A percentile compares a stretch with the other conserved stretches of the same genome.
phyloP scores from a whole-genome alignment of 2,113 vertebrate species.

The Heteronetta atricapilla region DNA sequence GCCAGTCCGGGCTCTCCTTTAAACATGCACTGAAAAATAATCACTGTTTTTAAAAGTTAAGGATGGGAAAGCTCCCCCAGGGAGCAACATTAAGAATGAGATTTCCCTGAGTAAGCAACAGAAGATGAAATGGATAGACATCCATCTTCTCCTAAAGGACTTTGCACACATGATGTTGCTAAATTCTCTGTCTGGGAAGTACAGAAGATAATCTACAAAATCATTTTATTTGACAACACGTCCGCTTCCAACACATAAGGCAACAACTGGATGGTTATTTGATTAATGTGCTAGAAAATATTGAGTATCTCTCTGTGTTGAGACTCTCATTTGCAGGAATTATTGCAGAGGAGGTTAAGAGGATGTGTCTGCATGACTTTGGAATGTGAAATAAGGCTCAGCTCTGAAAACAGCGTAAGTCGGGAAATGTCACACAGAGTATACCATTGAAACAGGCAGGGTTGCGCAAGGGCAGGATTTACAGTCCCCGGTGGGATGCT shows the following conservation, averaged over 20 bases:
- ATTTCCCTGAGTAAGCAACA: conserved; percentile 56
- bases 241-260: conserved; percentile 39
- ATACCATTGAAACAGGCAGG: conserved; percentile 8
- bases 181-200: conserved; percentile 49
- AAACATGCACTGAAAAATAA: not conserved
- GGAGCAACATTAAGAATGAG: conserved; percentile 6
- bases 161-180: conserved; percentile 47
- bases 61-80: not conserved
- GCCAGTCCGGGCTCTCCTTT: not conserved
- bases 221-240: conserved; percentile 69
- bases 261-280: conserved; percentile 67
- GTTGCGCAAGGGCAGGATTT: conserved; percentile 10
- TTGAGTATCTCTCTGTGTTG: conserved; percentile 28
- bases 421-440: conserved; percentile 11
- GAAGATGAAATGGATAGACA: conserved; percentile 60
- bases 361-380: conserved; percentile 35
- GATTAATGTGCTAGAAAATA: conserved; percentile 65
- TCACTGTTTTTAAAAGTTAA: not conserved
- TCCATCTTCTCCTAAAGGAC: conserved; percentile 53
- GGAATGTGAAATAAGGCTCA: conserved; percentile 34
- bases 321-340: conserved; percentile 65
- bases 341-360: conserved; percentile 44
- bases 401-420: conserved; percentile 19
- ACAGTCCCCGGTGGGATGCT: not conserved
- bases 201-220: conserved; percentile 67